Evolutionary conservation across 2,888 invertebrate species (phyloP), one percentile per base, ranked within the genome.

Genomic region (Seira sanloemensis): DNA sequence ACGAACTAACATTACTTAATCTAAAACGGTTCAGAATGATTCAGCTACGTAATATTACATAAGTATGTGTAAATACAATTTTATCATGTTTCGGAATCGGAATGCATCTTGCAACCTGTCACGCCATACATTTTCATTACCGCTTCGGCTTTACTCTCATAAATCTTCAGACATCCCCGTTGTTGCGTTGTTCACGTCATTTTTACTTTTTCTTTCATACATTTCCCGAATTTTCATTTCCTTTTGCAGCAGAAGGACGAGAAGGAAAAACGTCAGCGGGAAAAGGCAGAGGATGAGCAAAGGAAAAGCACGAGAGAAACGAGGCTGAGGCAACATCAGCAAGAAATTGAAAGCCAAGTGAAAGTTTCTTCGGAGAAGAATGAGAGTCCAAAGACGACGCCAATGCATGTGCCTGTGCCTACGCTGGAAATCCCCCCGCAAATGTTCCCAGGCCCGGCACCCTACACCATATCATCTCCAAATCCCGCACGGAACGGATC

Each of bases 391-490:
- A 46, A n/a, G 26, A 4, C 19, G 5, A 9, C 69, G 21, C 0
- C 54, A 68, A 58, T 18, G 19, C 18, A 37, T 19, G 54, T 46
- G 4, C 7, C 46, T 46, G 7, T 71, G 58, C n/a, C 69, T 19
- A 62, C 12, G 1, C 12, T 82, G 0, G 82, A 82, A 24, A 82
- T 82, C 21, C 82, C 82, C 18, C 82, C 82, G 1, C 82, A 82
- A 67, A 82, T 82, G 82, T 68, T 82, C 18, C 72, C 69, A 27
- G 76, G 82, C 16, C 76, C 82, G 50, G 66, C 76, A 19, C 76
- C 82, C 7, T 82, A 69, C 37, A 71, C 27, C 21, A 46, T 82
- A 46, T 66, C 76, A 5, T 23, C 71, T 0, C 75, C 68, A 25
- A 71, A 25, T 23, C 58, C 21, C 46, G 9, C 27, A 23, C 9